phyloP scores from a whole-genome alignment of 2,113 vertebrate species.

The Vanacampus margaritifer region DNA sequence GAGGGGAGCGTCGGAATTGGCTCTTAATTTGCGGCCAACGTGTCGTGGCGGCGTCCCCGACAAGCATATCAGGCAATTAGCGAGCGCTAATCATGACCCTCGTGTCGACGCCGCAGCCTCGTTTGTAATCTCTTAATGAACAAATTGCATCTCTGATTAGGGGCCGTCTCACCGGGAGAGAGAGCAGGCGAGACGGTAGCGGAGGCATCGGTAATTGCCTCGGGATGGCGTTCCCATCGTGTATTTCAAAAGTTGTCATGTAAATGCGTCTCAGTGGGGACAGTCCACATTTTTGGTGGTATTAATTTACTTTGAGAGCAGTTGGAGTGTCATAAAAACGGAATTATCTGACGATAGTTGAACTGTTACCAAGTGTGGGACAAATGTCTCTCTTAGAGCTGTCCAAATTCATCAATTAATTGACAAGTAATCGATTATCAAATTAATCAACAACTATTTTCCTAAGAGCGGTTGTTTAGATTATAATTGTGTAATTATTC shows the following conservation, averaged over 20 bases:
- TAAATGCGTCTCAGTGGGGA: constrained; percentile 10
- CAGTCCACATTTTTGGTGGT: constrained; percentile 1
- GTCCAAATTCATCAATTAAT: no score
- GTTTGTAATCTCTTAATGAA: constrained; percentile 98
- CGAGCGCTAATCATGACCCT: constrained; percentile 80
- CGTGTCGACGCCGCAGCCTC: constrained; percentile 81
- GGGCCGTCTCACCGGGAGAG: constrained; percentile 22
- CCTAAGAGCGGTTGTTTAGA: no score
- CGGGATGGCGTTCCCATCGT: constrained; percentile 1
- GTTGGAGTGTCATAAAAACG: not conserved
- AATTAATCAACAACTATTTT: no score
- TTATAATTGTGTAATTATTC: no score
- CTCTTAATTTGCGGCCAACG: constrained; percentile 61
- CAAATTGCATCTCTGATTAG: constrained; percentile 93
- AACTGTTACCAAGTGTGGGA: not conserved
- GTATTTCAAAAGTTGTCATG: constrained; percentile 34
- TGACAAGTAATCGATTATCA: no score
- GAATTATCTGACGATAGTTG: constrained; percentile 3
- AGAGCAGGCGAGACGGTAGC: constrained; percentile 23
- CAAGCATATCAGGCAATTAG: constrained; percentile 91
- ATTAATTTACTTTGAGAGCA: constrained; percentile 3
- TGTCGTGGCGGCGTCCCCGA: constrained; percentile 16
- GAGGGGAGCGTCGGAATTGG: constrained; percentile 48
- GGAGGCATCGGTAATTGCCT: constrained; percentile 25
- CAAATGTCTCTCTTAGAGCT: not conserved